Percentiles rank a stretch among this genome's conserved stretches.
Evolutionary conservation across 2,888 invertebrate genomes (phyloP).

Genomic region (Caenorhabditis wallacei): DNA sequence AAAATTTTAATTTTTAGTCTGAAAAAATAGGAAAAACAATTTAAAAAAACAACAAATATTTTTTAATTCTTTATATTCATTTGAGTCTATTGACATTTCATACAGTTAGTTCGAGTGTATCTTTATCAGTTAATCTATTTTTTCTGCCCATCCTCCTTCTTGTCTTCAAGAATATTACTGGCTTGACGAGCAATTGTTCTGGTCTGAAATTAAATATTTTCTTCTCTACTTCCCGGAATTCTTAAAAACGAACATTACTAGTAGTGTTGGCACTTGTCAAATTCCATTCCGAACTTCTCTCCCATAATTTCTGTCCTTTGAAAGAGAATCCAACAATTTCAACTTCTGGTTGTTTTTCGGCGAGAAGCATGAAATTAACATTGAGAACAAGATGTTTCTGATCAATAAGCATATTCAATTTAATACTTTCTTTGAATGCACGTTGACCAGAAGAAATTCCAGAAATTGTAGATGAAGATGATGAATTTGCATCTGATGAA

Average conservation of each 20-base stretch:
- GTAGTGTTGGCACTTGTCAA: slow-evolving; percentile 52
- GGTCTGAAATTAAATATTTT: slow-evolving; percentile 27
- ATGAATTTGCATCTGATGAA: not conserved
- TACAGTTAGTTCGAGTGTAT: slow-evolving; percentile 4
- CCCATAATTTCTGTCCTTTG: slow-evolving; percentile 49
- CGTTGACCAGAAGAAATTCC: slow-evolving; percentile 4
- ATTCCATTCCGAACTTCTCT: slow-evolving; percentile 62
- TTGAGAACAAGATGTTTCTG: slow-evolving; percentile 29
- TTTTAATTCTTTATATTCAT: not conserved
- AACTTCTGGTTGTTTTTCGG: slow-evolving; percentile 48
- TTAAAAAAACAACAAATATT: too few species aligned
- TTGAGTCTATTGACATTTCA: not conserved
- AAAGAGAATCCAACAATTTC: slow-evolving; percentile 50
- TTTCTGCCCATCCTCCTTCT: slow-evolving; percentile 2
- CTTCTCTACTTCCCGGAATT: not conserved
- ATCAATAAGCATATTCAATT: slow-evolving; percentile 47
- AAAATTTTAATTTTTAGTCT: too few species aligned
- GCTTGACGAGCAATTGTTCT: slow-evolving; percentile 52
- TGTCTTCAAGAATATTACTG: slow-evolving; percentile 35
- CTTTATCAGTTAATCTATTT: not conserved
- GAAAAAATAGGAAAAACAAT: too few species aligned
- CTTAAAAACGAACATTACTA: slow-evolving; percentile 31
- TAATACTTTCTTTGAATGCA: slow-evolving; percentile 25
- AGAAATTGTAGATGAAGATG: not conserved
- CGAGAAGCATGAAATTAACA: slow-evolving; percentile 37